Conservation (phyloP, 2,888 invertebrate species). For the Apocheima hispidaria region DNA sequence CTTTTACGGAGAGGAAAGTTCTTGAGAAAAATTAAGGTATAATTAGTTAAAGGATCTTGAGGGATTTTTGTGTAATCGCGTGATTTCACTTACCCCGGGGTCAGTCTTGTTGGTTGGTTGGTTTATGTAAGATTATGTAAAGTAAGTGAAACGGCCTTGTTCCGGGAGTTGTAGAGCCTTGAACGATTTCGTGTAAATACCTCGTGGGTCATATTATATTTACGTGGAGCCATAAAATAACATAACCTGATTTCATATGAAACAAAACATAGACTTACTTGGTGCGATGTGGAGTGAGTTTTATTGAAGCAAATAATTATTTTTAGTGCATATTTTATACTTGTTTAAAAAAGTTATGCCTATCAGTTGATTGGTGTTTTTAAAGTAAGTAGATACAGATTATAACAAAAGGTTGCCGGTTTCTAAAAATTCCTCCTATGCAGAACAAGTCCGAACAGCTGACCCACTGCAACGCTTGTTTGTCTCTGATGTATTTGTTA, state of each 20-base stretch:
- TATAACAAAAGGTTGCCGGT: too few relatives aligned
- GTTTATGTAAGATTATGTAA: constrained; percentile 25
- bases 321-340: too few relatives aligned
- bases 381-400: too few relatives aligned
- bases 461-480: too few relatives aligned
- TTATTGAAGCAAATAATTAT: too few relatives aligned
- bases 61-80: constrained; percentile 43
- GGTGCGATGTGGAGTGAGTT: neutral
- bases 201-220: constrained; percentile 20
- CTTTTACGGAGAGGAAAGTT: constrained; percentile 37
- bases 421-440: too few relatives aligned
- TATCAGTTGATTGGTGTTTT: too few relatives aligned
- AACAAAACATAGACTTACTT: constrained; percentile 10
- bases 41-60: constrained; percentile 49
- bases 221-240: constrained; percentile 29
- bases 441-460: too few relatives aligned
- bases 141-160: constrained; percentile 21
- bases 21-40: constrained; percentile 44
- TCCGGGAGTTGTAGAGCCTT: constrained; percentile 14
- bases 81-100: constrained; percentile 33
- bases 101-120: constrained; percentile 34
- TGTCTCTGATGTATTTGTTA: too few relatives aligned
- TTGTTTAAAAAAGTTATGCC: too few relatives aligned
- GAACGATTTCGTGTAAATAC: constrained; percentile 24
- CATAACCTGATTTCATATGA: constrained; percentile 20